These are phyloP conservation scores for Tenthredo mesomela DNA, from an alignment of 2,888 invertebrate genomes.

Conservation along the genomic window DNA sequence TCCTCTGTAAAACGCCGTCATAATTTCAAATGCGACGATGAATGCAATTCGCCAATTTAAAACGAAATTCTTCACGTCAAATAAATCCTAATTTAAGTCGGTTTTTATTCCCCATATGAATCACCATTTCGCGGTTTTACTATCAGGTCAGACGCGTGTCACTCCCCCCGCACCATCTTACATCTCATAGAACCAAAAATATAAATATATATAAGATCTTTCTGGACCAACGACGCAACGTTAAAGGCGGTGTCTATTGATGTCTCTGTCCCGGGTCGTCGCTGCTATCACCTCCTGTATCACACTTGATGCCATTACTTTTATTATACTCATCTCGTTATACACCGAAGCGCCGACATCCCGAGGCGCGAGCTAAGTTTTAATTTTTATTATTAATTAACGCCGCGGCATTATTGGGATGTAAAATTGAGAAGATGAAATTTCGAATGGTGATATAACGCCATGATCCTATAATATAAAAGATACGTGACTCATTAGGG, in stretches of 20 bases:
- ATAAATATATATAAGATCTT: background rate
- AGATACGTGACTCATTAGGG: too few relatives aligned
- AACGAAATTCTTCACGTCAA: slow-evolving; percentile 45
- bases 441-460: background rate
- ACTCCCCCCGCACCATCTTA: background rate
- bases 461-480: too few relatives aligned
- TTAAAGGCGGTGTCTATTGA: slow-evolving; percentile 2
- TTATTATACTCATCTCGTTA: slow-evolving; percentile 9
- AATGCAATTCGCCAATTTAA: slow-evolving; percentile 14
- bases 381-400: background rate
- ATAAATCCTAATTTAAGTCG: slow-evolving; percentile 47
- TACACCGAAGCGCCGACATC: background rate
- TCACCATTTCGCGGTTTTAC: slow-evolving; percentile 40
- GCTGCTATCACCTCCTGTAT: background rate
- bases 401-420: background rate
- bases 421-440: too few relatives aligned
- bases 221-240: background rate
- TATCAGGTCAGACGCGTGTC: slow-evolving; percentile 12
- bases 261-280: slow-evolving; percentile 17
- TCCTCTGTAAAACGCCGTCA: background rate
- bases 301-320: slow-evolving; percentile 26
- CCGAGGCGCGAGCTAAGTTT: background rate
- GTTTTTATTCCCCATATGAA: slow-evolving; percentile 17
- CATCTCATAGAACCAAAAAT: background rate
- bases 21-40: background rate